These are phyloP conservation scores for Homarus americanus DNA, from an alignment of 1,140 invertebrate species.

Conservation along the genomic window DNA sequence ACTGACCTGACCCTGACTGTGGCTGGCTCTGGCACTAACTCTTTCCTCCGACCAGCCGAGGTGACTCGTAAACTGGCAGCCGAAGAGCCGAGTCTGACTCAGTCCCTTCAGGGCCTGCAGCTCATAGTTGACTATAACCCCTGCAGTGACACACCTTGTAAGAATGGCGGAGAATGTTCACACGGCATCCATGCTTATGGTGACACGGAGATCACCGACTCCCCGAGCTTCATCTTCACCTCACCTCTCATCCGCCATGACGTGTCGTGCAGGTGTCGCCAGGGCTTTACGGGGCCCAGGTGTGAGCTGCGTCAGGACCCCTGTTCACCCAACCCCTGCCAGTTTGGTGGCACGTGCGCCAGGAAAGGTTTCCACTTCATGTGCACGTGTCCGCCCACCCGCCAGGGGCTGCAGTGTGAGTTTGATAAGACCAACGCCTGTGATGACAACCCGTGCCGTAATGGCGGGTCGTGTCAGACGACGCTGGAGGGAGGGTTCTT, in stretches of 20 bases:
- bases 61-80: conserved; percentile 83
- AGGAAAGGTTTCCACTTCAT: conserved; percentile 89
- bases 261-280: conserved; percentile 88
- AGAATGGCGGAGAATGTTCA: conserved; percentile 82
- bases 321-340: conserved; percentile 93
- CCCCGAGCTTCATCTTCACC: conserved; percentile 87
- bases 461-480: conserved; percentile 93
- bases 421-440: conserved; percentile 89
- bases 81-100: conserved; percentile 83
- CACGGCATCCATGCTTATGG: conserved; percentile 85
- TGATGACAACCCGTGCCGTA: conserved; percentile 89
- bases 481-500: conserved; percentile 92
- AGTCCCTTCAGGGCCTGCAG: conserved; percentile 81
- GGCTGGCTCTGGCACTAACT: conserved; percentile 78
- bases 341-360: conserved; percentile 88
- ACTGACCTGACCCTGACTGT: conserved; percentile 86
- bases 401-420: conserved; percentile 91
- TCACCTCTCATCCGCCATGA: conserved; percentile 88
- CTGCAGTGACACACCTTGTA: conserved; percentile 77
- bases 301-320: conserved; percentile 93
- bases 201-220: conserved; percentile 84
- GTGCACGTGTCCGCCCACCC: conserved; percentile 87
- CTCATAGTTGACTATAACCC: conserved; percentile 76
- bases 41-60: conserved; percentile 82
- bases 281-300: conserved; percentile 85